phyloP scores from a whole-genome alignment of 2,797 vertebrate genomes.

The Xenops minutus region DNA sequence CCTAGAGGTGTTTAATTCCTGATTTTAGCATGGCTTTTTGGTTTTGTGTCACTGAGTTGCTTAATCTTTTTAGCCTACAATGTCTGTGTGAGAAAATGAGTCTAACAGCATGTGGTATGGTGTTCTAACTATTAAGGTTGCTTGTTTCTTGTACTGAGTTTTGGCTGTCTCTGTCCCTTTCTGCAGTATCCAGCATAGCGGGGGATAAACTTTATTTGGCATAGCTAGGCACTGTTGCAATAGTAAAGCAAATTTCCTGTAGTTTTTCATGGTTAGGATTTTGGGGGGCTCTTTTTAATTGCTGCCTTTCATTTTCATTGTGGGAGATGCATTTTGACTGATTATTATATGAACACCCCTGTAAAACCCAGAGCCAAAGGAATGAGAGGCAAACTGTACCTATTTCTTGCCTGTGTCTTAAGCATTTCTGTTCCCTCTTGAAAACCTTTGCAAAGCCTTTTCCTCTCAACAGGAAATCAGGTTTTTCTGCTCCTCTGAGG shows the following conservation, averaged over 20 bases:
- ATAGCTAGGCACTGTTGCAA: neutral
- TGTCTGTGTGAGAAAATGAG: neutral
- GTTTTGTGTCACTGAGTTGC: neutral
- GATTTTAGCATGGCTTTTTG: neutral
- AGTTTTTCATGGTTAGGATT: neutral
- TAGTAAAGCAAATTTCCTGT: neutral
- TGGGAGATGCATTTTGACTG: neutral
- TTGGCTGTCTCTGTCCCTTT: neutral
- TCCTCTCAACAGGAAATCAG: constrained; percentile 51
- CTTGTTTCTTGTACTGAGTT: rapidly evolving
- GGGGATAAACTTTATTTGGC: neutral
- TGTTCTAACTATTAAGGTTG: neutral
- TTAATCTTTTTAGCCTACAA: neutral
- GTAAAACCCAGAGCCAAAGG: neutral
- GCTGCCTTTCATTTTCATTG: neutral
- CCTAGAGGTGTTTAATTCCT: neutral
- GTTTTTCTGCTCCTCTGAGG: constrained; percentile 13
- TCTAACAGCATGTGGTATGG: neutral
- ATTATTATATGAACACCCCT: neutral
- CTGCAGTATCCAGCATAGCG: neutral
- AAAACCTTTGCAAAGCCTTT: neutral
- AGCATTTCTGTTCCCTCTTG: neutral
- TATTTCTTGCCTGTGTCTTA: neutral
- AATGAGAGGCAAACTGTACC: neutral
- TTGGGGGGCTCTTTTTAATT: neutral